Base-by-base conservation (phyloP, 2,888 invertebrate species). In the Boloria selene region DNA sequence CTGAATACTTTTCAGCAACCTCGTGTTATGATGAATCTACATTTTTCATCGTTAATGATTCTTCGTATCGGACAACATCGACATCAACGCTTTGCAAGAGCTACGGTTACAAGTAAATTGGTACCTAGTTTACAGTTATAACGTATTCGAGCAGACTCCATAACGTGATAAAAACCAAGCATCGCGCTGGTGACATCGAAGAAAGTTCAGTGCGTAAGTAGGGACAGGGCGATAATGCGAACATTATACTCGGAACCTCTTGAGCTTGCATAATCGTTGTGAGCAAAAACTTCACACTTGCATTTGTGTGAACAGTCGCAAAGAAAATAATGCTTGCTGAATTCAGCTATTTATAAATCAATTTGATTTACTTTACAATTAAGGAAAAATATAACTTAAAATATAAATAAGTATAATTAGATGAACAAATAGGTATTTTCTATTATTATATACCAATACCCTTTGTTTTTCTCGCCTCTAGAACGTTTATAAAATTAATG, bases 231-330 rank as follows among this genome's bases (percentile, higher is more conserved):
- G 88, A 89, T 90, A 90, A 91, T 92, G 90, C 66, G 86, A 84
- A 82, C 90, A 92, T 92, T 91, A 92, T 92, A 88, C 90, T 81
- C 81, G 82, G 79, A 81, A 78, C 78, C 83, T 83, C 90, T 86
- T 83, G 76, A 86, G 79, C 79, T 83, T 83, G 89, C 87, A 90
- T 90, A 90, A 90, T 90, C 84, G 78, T 83, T 69, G 73, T 76
- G 73, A 76, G 80, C 90, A 90, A 92, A 92, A 91, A 91, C 87
- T 79, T 75, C 78, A 82, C 70, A 67, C 69, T 71, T 72, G 73
- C 70, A 61, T 70, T 68, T 62, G 62, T 53, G 59, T 52, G 59
- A 65, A 70, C 68, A 70, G 61, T 66, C 69, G 67, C 66, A 58
- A 31, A 52, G 58, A 59, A 59, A 59, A 52, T 22, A 44, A 44